Conservation (phyloP, 2,113 vertebrate genomes). For the Camelus dromedarius region DNA sequence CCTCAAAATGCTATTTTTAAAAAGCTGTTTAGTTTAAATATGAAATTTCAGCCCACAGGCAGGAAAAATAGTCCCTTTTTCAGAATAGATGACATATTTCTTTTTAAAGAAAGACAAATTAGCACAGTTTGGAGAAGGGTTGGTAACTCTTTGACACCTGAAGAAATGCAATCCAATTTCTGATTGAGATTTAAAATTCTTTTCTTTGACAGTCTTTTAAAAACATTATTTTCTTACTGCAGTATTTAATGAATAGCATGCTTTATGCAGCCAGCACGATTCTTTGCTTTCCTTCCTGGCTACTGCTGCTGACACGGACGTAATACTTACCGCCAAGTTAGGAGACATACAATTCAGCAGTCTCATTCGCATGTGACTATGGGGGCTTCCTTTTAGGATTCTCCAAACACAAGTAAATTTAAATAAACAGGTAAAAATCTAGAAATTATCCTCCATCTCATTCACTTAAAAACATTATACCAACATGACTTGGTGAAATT, state of each 20-base stretch:
- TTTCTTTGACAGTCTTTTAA: constrained; percentile 14
- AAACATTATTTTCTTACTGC: constrained; percentile 26
- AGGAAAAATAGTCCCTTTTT: not conserved
- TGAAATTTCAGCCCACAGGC: not conserved
- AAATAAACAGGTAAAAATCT: constrained; percentile 1
- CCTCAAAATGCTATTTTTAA: not conserved
- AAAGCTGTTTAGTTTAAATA: constrained; percentile 6
- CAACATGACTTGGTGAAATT: not conserved
- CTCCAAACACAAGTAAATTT: not conserved
- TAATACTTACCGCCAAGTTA: not conserved
- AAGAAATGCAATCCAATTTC: constrained; percentile 43
- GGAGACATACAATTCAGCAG: not conserved
- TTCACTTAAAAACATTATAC: constrained; percentile 37
- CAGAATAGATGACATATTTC: not conserved
- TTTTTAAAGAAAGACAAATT: constrained; percentile 49
- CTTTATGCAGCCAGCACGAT: not conserved
- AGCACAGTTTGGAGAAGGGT: constrained; percentile 13
- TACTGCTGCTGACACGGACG: not conserved
- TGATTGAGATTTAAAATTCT: not conserved
- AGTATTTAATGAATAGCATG: constrained; percentile 24
- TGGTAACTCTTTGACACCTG: constrained; percentile 7
- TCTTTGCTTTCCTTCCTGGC: constrained; percentile 48
- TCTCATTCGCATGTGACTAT: not conserved
- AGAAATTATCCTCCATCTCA: not conserved
- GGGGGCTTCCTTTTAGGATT: not conserved